Evolutionary conservation across 2,113 vertebrate genomes (phyloP), one percentile per base, ranked within the genome.

Genomic region (Cathartes aura): DNA sequence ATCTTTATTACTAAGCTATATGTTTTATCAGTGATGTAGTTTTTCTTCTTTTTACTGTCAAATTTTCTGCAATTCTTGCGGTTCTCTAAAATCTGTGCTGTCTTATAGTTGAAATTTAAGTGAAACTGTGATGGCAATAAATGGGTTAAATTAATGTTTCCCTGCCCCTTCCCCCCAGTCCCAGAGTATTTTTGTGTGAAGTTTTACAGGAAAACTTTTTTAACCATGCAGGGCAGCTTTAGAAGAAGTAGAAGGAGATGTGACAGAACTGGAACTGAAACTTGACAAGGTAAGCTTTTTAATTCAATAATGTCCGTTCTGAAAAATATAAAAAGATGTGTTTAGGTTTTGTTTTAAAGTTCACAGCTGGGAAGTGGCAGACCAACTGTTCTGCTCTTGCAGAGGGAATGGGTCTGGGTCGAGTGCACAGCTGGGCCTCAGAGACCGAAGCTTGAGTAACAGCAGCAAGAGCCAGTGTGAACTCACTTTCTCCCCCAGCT

Each of bases 221-320:
- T 96, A 15, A 71, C 30, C 34, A 87, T 84, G 43, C 98, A 99
- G 99, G 98, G 99, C 99, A 88, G 99, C 99, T 95, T 98, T 99
- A 97, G 99, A 99, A 98, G 99, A 99, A 97, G 99, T 99, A 87
- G 99, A 99, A 98, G 99, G 99, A 91, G 99, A 99, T 98, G 99
- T 99, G 96, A 97, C 99, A 9, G 99, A 99, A 97, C 97, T 99
- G 97, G 99, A 99, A 97, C 98, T 99, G 91, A 99, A 99, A 96
- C 99, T 99, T n/a, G 99, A 99, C 98, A 99, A 99, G 99, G 99
- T 99, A 98, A 98, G 98, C 94, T 97, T 88, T 83, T 84, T 74
- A 79, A 62, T 71, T 82, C 82, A 60, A 0, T 29, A 8, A 0
- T 4, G 20, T 29, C 50, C 34, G 6, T 36, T 87, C 40, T 83